These are phyloP conservation scores for Stylophora pistillata DNA, from an alignment of 64 coral and sea anemone species.

Conservation along the genomic window DNA sequence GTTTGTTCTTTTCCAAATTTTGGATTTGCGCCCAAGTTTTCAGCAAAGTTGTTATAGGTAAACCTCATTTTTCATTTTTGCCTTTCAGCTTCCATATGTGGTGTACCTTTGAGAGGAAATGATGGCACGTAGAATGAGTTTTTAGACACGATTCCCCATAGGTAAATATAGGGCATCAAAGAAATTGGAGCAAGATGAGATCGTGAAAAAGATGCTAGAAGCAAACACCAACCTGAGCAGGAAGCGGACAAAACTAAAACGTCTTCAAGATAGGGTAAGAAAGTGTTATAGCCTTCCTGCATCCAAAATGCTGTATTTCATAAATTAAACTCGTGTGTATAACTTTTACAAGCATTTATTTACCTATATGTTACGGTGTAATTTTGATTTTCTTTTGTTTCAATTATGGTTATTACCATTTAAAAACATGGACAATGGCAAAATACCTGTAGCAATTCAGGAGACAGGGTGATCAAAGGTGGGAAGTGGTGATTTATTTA, in stretches of 20 bases:
- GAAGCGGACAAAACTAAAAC: constrained; percentile 46
- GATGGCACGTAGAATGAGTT: constrained; percentile 36
- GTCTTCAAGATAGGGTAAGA: constrained; percentile 34
- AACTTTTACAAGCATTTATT: neutral
- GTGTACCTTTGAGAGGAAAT: constrained; percentile 33
- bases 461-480: neutral
- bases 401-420: neutral
- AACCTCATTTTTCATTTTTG: constrained; percentile 32
- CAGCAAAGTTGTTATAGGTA: constrained; percentile 29
- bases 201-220: constrained; percentile 23
- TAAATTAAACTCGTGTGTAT: neutral
- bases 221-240: constrained; percentile 21
- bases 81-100: constrained; percentile 11
- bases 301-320: neutral
- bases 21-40: constrained; percentile 31
- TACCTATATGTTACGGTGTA: neutral
- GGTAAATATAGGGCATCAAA: constrained; percentile 31
- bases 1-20: constrained; percentile 54
- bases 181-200: constrained; percentile 38
- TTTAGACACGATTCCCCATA: constrained; percentile 35
- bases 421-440: neutral
- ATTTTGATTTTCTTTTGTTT: neutral
- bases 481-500: constrained; percentile 29
- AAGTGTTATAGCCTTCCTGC: neutral
- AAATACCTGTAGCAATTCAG: neutral